A percentile compares a stretch with the other conserved stretches of the same genome.
phyloP scores from a whole-genome alignment of 2,797 vertebrate genomes.

The Pampus argenteus region DNA sequence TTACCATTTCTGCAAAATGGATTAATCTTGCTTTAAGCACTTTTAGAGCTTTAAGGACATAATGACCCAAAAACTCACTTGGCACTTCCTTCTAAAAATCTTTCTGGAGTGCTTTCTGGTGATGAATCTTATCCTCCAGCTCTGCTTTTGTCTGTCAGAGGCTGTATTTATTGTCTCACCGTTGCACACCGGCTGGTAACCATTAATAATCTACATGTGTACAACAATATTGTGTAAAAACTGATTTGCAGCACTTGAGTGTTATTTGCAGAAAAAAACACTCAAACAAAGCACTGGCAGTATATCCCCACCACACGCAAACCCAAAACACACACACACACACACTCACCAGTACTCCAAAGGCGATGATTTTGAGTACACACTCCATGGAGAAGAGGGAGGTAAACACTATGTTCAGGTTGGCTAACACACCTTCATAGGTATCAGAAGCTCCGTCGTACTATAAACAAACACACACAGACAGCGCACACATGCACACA shows the following conservation, averaged over 20 bases:
- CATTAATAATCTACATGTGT: background rate
- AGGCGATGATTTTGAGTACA: constrained; percentile 96
- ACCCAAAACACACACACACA: constrained; percentile 30
- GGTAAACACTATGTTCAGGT: constrained; percentile 98
- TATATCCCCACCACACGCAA: background rate
- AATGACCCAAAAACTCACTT: background rate
- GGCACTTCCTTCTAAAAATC: background rate
- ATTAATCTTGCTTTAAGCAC: background rate
- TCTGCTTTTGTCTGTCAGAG: background rate
- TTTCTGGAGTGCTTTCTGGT: background rate
- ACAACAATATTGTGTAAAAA: background rate
- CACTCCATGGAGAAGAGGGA: constrained; percentile 97
- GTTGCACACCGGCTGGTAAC: background rate
- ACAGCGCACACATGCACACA: constrained; percentile 36
- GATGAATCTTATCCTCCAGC: background rate
- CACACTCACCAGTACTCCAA: constrained; percentile 91
- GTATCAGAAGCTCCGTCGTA: constrained; percentile 85
- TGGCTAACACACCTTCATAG: constrained; percentile 91
- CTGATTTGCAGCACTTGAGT: constrained; percentile 9
- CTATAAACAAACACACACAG: constrained; percentile 74
- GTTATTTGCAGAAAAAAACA: constrained; percentile 2
- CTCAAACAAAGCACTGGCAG: background rate
- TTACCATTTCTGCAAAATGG: background rate
- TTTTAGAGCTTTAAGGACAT: background rate
- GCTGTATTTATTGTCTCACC: background rate